These are phyloP conservation scores for Cettia cetti DNA, from an alignment of 2,113 vertebrate genomes.

Conservation along the genomic window DNA sequence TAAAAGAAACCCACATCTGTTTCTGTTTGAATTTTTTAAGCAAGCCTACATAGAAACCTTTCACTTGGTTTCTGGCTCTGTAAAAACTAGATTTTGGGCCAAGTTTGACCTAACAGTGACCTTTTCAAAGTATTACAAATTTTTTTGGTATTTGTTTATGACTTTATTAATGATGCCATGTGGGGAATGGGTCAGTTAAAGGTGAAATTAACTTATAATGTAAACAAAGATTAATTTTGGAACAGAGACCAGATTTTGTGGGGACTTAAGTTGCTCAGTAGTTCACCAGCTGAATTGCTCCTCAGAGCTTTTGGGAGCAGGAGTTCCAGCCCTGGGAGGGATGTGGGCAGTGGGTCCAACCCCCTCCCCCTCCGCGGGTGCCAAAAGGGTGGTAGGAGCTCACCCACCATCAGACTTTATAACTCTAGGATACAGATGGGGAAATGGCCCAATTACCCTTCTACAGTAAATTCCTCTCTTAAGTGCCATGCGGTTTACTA, in stretches of 20 bases:
- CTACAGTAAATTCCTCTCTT: conserved; percentile 5
- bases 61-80: conserved; percentile 38
- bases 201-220: conserved; percentile 27
- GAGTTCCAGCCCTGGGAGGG: neutral
- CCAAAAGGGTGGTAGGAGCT: neutral
- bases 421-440: neutral
- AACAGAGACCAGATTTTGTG: neutral
- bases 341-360: neutral
- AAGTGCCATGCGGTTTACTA: neutral
- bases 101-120: conserved; percentile 54
- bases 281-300: neutral
- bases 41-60: conserved; percentile 27
- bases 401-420: neutral
- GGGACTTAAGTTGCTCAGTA: neutral
- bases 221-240: conserved; percentile 1
- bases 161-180: conserved; percentile 39
- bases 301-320: neutral
- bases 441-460: neutral
- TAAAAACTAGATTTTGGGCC: conserved; percentile 27
- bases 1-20: conserved; percentile 60
- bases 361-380: neutral
- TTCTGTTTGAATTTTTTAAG: conserved; percentile 59
- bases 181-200: conserved; percentile 13
- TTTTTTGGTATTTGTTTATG: conserved; percentile 54
- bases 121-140: conserved; percentile 46